A percentile compares a stretch with the other conserved stretches of the same genome.
These are phyloP conservation scores for Natrix natrix DNA, from an alignment of 2,797 vertebrate genomes.

Conservation along the genomic window DNA sequence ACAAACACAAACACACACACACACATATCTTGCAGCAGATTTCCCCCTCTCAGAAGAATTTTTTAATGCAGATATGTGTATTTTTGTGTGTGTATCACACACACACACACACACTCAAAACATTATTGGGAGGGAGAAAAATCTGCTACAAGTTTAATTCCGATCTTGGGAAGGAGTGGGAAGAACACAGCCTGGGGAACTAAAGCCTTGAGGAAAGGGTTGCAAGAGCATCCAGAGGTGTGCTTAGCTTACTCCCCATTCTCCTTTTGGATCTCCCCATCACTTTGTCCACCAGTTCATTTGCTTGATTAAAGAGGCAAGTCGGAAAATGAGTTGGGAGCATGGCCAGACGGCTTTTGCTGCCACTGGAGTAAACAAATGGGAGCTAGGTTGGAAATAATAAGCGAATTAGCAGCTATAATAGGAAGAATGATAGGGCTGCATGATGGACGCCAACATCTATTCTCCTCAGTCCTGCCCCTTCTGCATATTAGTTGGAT, in stretches of 20 bases:
- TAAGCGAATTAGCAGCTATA: conserved; percentile 5
- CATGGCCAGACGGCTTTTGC: neutral
- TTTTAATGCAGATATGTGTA: neutral
- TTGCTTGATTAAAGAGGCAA: neutral
- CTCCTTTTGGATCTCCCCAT: neutral
- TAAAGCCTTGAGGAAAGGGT: neutral
- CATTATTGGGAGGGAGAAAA: neutral
- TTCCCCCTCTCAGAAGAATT: too few relatives aligned
- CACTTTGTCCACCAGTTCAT: neutral
- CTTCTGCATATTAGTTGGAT: neutral
- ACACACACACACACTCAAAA: neutral
- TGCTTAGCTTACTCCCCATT: neutral
- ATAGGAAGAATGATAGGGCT: neutral
- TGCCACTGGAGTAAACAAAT: neutral
- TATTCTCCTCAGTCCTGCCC: neutral
- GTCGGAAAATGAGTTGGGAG: neutral
- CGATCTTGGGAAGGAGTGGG: neutral
- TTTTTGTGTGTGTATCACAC: neutral
- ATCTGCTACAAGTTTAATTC: neutral
- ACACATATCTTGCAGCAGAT: too few relatives aligned
- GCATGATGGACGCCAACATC: neutral
- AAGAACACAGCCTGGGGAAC: too few relatives aligned
- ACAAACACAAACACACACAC: too few relatives aligned
- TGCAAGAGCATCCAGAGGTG: neutral
- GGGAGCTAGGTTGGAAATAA: conserved; percentile 9